A percentile compares a stretch with the other conserved stretches of the same genome.
Evolutionary conservation across 2,113 vertebrate species (phyloP).

Genomic region (Microcebus murinus): DNA sequence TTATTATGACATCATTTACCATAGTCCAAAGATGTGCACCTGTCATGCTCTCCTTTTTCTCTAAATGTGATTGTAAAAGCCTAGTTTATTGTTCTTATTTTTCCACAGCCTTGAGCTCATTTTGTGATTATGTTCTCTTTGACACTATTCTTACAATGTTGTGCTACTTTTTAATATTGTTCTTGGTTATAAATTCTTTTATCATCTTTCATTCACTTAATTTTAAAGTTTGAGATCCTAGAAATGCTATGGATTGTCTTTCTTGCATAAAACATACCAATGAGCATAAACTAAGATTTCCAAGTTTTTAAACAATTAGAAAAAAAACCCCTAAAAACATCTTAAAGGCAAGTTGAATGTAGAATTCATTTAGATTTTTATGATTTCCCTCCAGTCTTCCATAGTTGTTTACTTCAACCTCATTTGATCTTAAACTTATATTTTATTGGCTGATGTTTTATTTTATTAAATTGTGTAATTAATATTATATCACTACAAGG

Average conservation of each 20-base stretch:
- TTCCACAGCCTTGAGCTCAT: not conserved
- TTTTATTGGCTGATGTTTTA: not conserved
- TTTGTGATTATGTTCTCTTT: slow-evolving; percentile 36
- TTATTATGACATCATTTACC: not conserved
- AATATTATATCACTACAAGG: not conserved
- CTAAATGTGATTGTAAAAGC: not conserved
- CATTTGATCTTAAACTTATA: slow-evolving; percentile 12
- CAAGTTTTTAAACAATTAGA: not conserved
- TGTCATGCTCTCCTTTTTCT: not conserved
- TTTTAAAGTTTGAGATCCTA: slow-evolving; percentile 20
- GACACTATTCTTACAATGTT: not conserved
- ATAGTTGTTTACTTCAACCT: not conserved
- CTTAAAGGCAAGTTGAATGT: not conserved
- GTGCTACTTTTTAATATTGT: not conserved
- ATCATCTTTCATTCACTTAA: not conserved
- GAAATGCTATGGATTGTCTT: not conserved
- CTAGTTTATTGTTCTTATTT: not conserved
- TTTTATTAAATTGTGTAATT: slow-evolving; percentile 39
- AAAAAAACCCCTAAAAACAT: not conserved
- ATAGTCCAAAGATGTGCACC: not conserved
- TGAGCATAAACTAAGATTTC: not conserved
- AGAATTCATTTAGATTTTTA: not conserved
- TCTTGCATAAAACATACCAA: not conserved
- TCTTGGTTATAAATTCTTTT: not conserved
- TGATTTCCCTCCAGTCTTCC: not conserved